These are phyloP conservation scores for Drosophila anomelani DNA, from an alignment of 2,888 invertebrate species.

Conservation along the genomic window DNA sequence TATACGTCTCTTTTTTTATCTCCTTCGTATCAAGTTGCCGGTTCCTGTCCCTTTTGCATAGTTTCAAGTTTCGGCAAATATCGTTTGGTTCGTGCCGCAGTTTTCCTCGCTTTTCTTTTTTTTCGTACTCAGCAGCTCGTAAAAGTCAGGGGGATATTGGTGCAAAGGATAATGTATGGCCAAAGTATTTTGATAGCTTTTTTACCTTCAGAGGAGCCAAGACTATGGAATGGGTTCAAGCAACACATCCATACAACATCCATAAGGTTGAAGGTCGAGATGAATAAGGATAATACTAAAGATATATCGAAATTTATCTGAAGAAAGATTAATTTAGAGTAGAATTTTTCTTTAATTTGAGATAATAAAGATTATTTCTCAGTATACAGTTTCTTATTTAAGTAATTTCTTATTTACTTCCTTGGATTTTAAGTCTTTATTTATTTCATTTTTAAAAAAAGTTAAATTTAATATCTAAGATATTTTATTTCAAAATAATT, in stretches of 20 bases:
- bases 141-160: constrained; percentile 2
- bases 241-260: not conserved
- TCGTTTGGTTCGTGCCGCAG: constrained; percentile 56
- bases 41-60: constrained; percentile 75
- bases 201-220: not conserved
- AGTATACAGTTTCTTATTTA: not conserved
- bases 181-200: not conserved
- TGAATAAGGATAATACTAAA: not conserved
- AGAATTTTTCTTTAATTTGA: not conserved
- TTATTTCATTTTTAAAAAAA: no score
- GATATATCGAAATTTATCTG: not conserved
- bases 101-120: constrained; percentile 40
- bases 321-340: not conserved
- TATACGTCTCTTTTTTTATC: constrained; percentile 49
- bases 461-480: no score
- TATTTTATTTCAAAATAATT: no score
- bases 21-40: constrained; percentile 55
- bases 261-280: not conserved
- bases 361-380: not conserved
- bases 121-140: constrained; percentile 14
- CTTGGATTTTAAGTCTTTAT: no score
- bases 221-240: not conserved
- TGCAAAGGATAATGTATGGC: not conserved
- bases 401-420: no score
- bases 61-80: constrained; percentile 60